Percentiles rank a stretch among this genome's conserved stretches.
phyloP scores from a whole-genome alignment of 2,888 invertebrate genomes.

The Xestia ashworthii region DNA sequence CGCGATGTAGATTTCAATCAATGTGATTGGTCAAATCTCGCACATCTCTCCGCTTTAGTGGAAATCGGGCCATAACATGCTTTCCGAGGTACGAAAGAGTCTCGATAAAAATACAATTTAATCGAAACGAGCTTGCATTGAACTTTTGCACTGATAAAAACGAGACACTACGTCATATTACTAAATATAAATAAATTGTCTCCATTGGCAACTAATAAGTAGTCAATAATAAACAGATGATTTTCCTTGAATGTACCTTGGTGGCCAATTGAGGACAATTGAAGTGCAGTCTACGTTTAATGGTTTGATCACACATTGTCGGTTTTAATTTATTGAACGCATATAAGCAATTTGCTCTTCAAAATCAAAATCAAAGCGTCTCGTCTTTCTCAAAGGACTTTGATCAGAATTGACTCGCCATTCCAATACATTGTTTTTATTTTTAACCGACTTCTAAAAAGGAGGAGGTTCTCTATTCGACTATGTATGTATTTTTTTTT shows the following conservation, averaged over 20 bases:
- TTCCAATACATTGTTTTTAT: no score
- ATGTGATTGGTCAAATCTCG: no score
- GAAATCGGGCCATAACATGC: neutral
- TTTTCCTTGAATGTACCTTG: constrained; percentile 52
- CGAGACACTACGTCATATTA: constrained; percentile 36
- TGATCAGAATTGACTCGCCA: no score
- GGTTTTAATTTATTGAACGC: constrained; percentile 20
- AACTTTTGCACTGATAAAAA: neutral
- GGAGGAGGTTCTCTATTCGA: no score
- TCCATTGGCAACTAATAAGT: constrained; percentile 41
- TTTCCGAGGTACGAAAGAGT: neutral
- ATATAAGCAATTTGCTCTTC: neutral
- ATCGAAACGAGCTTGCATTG: neutral
- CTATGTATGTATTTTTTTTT: no score
- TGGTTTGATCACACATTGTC: constrained; percentile 5
- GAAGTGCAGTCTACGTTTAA: constrained; percentile 34
- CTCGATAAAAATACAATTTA: neutral
- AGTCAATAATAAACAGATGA: constrained; percentile 40
- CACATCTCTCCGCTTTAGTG: no score
- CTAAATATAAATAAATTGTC: constrained; percentile 39
- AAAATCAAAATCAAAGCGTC: no score
- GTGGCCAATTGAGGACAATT: constrained; percentile 60
- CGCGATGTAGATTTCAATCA: no score
- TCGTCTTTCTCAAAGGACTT: no score
- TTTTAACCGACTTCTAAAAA: no score